Conservation (phyloP, 2,888 invertebrate genomes). For the Ophion slaviceki region DNA sequence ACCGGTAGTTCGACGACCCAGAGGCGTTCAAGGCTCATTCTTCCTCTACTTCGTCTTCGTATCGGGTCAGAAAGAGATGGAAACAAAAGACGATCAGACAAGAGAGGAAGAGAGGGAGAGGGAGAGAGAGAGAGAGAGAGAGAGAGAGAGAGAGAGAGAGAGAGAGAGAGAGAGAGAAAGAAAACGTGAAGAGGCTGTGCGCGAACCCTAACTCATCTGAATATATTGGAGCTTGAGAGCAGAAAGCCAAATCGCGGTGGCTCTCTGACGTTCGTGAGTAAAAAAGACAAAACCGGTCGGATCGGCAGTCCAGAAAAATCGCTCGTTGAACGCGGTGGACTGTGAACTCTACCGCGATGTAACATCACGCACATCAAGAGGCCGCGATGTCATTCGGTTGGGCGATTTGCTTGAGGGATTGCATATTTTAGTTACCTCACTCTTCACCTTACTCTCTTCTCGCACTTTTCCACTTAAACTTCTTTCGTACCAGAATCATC, state of each 20-base stretch:
- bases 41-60: constrained; percentile 52
- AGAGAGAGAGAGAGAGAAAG: constrained; percentile 24
- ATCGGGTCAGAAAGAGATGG: constrained; percentile 43
- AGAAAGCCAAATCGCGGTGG: constrained; percentile 69
- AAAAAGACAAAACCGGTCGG: constrained; percentile 55
- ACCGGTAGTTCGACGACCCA: constrained; percentile 79
- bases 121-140: neutral
- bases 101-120: neutral
- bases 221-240: constrained; percentile 70
- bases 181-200: constrained; percentile 60
- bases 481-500: constrained; percentile 4
- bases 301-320: constrained; percentile 42
- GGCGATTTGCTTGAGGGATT: constrained; percentile 49
- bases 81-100: constrained; percentile 19
- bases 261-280: constrained; percentile 36
- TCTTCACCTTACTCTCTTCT: constrained; percentile 24
- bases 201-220: constrained; percentile 72
- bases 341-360: constrained; percentile 47
- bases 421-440: constrained; percentile 36
- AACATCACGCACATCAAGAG: constrained; percentile 19
- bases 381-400: constrained; percentile 40
- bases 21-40: constrained; percentile 75
- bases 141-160: constrained; percentile 23
- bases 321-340: constrained; percentile 19
- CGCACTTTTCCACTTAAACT: neutral